Evolutionary conservation across 2,113 vertebrate genomes (phyloP), one percentile per base, ranked within the genome.

Genomic region (Apeltes quadracus): DNA sequence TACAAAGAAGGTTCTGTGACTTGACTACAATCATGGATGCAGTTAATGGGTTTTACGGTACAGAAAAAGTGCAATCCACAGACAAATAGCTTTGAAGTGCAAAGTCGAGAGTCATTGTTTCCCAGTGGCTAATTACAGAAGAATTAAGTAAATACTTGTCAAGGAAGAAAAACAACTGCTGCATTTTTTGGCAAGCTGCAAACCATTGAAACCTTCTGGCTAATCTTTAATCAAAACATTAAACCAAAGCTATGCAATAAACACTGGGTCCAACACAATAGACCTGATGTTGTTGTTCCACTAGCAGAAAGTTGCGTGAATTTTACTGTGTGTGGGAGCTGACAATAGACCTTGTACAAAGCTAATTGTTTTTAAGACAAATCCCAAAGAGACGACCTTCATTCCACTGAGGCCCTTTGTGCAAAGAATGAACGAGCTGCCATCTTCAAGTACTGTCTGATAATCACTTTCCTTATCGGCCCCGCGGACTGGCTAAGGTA

Each of bases 181-280:
- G 72, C 32, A 39, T 68, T 76, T 84, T 76, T 80, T 90, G 78
- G 82, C 84, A 83, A 57, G 69, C 70, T 34, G 41, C 36, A 63
- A 38, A 59, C 84, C 62, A 83, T 72, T 89, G 76, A 86, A 90
- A 81, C 69, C 53, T 56, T 32, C 67, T 78, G 75, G 78, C 75
- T 85, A 74, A 71, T 83, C 78, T 72, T 87, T 78, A 88, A 81
- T 88, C 72, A 82, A 83, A 90, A 84, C 79, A 82, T 53, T 66
- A 73, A 63, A 86, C 62, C 75, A 71, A 64, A 85, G 65, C 73
- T 61, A 32, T 54, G 75, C 64, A 80, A 84, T 79, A 88, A 91
- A 90, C 81, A 90, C 61, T 69, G 27, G 38, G 73, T 34, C 61
- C 70, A 79, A 70, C 72, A 89, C 80, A 87, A 81, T 84, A 50